Evolutionary conservation across 2,113 vertebrate species (phyloP).

Genomic region (Aspiorhynchus laticeps): DNA sequence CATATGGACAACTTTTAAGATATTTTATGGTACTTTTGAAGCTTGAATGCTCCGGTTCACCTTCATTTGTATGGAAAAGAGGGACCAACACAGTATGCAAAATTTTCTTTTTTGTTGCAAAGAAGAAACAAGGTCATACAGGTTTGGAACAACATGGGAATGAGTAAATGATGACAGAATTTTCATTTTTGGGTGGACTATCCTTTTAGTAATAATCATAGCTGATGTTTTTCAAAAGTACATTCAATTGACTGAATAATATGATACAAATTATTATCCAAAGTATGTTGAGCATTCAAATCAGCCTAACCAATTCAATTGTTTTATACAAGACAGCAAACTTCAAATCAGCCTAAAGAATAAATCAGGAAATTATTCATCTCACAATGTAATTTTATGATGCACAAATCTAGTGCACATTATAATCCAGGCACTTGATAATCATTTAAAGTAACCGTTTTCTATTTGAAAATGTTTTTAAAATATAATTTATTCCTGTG

Average conservation of each 20-base stretch:
- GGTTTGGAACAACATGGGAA: background rate
- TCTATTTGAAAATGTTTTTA: background rate
- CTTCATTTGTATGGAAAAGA: constrained; percentile 1
- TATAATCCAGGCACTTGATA: background rate
- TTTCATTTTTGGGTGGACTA: background rate
- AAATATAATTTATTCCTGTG: background rate
- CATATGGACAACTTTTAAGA: background rate
- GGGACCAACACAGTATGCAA: background rate
- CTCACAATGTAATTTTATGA: background rate
- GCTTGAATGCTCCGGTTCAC: background rate
- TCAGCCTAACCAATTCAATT: background rate
- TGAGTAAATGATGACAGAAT: background rate
- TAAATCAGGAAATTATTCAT: background rate
- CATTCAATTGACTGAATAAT: background rate
- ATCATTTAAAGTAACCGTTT: background rate
- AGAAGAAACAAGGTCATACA: background rate
- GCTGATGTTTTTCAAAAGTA: background rate
- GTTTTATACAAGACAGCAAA: background rate
- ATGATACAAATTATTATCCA: background rate
- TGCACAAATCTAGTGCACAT: background rate
- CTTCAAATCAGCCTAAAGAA: background rate
- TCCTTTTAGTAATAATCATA: background rate
- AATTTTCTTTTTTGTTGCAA: background rate
- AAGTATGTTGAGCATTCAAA: background rate
- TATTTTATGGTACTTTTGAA: background rate